phyloP scores from a whole-genome alignment of 2,113 vertebrate genomes.

The Gadus chalcogrammus region DNA sequence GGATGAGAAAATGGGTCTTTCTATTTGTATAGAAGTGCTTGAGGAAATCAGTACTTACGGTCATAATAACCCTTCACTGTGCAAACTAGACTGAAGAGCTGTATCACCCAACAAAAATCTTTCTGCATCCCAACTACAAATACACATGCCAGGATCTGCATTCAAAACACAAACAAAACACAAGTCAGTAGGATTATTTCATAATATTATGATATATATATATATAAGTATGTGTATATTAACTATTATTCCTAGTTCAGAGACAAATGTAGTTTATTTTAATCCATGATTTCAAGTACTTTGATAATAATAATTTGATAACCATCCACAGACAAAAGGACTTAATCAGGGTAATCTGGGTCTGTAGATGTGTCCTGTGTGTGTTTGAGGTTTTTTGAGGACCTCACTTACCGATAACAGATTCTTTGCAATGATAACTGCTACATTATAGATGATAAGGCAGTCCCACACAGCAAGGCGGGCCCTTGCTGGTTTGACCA shows the following conservation, averaged over 20 bases:
- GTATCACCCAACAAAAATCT: conserved; percentile 95
- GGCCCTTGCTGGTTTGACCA: conserved; percentile 72
- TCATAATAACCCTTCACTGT: conserved; percentile 94
- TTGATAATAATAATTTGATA: too few relatives aligned
- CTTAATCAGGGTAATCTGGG: too few relatives aligned
- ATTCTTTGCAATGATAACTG: conserved; percentile 89
- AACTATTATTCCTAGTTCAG: too few relatives aligned
- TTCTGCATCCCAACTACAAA: conserved; percentile 91
- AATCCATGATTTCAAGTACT: too few relatives aligned
- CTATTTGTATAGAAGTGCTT: not conserved
- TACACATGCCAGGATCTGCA: conserved; percentile 91
- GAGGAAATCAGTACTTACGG: conserved; percentile 75
- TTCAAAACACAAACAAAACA: conserved; percentile 5
- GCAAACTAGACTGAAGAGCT: conserved; percentile 96
- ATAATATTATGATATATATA: too few relatives aligned
- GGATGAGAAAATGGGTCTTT: too few relatives aligned
- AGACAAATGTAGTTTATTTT: too few relatives aligned
- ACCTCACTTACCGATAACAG: conserved; percentile 82
- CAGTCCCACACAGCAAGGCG: conserved; percentile 91
- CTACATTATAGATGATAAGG: conserved; percentile 93
- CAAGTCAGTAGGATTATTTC: not conserved
- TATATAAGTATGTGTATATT: too few relatives aligned
- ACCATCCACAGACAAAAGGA: too few relatives aligned
- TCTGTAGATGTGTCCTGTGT: not conserved
- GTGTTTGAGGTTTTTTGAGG: not conserved